These are phyloP conservation scores for Pimephales promelas DNA, from an alignment of 2,113 vertebrate genomes.

Conservation along the genomic window DNA sequence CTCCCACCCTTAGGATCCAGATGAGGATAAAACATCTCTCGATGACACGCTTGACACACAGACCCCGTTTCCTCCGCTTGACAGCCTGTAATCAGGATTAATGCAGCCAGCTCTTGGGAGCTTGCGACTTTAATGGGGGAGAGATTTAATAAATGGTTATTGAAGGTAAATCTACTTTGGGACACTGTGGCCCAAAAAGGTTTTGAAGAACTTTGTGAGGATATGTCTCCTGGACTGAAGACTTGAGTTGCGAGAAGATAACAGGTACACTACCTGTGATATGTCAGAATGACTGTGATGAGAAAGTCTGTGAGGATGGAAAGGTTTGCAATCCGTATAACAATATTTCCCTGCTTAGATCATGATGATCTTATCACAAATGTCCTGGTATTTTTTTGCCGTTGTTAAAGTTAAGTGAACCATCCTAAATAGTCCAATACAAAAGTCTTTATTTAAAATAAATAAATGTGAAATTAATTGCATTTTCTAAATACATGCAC, in stretches of 20 bases:
- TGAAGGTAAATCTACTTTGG: conserved; percentile 97
- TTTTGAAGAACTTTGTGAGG: conserved; percentile 65
- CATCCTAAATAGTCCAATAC: not conserved
- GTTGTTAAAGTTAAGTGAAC: not conserved
- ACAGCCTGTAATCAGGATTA: conserved; percentile 93
- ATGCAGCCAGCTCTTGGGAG: conserved; percentile 85
- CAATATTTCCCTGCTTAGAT: not conserved
- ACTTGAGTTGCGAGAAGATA: not conserved
- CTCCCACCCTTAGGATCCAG: conserved; percentile 54
- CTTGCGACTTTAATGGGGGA: conserved; percentile 85
- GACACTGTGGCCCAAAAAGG: conserved; percentile 79
- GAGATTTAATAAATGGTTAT: conserved; percentile 99
- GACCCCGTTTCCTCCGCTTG: conserved; percentile 72
- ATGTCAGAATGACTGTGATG: not conserved
- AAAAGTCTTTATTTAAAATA: not conserved
- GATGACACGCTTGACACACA: conserved; percentile 74
- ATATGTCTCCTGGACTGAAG: conserved; percentile 63
- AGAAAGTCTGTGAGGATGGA: not conserved
- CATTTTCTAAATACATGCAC: not conserved
- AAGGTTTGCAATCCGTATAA: not conserved
- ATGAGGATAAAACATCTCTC: conserved; percentile 75
- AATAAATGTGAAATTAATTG: not conserved
- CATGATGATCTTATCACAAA: not conserved
- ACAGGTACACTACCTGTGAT: not conserved
- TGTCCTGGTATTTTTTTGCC: not conserved